phyloP scores from a whole-genome alignment of 1,140 invertebrate genomes.

The Sitophilus oryzae region DNA sequence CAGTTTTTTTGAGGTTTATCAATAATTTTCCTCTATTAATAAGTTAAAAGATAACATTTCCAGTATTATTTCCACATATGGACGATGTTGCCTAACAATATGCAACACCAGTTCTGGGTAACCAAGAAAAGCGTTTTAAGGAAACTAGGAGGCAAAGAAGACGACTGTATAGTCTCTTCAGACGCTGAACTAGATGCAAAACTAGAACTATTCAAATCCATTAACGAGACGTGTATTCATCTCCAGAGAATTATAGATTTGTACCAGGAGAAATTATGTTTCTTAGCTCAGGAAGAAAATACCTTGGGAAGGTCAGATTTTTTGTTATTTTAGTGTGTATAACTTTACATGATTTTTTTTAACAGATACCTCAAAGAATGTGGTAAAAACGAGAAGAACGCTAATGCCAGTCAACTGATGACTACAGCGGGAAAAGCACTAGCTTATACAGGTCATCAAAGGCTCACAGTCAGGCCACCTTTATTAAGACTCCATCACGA shows the following conservation, averaged over 20 bases:
- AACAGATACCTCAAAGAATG: slow-evolving; percentile 81
- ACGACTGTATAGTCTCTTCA: slow-evolving; percentile 92
- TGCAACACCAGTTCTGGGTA: slow-evolving; percentile 97
- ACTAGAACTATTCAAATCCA: slow-evolving; percentile 92
- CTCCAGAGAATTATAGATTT: slow-evolving; percentile 87
- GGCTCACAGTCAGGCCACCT: slow-evolving; percentile 78
- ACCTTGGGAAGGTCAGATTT: slow-evolving; percentile 65
- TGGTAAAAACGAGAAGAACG: slow-evolving; percentile 78
- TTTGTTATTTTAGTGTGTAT: background rate
- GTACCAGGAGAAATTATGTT: slow-evolving; percentile 89
- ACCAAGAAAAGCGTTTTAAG: slow-evolving; percentile 92
- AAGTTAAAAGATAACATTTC: too few species aligned
- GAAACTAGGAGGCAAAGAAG: slow-evolving; percentile 96
- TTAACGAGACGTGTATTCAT: slow-evolving; percentile 84
- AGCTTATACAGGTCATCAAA: slow-evolving; percentile 92
- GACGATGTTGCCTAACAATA: slow-evolving; percentile 37
- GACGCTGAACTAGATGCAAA: slow-evolving; percentile 97
- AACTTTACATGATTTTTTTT: background rate
- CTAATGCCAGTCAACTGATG: slow-evolving; percentile 90
- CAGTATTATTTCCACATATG: background rate
- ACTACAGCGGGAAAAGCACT: slow-evolving; percentile 88
- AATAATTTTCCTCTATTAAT: too few species aligned
- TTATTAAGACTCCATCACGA: slow-evolving; percentile 89
- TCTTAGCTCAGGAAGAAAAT: slow-evolving; percentile 94
- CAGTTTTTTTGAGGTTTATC: too few species aligned